Percentiles rank a stretch among this genome's conserved stretches.
Evolutionary conservation across 2,113 vertebrate genomes (phyloP).

Genomic region (Ursus arctos): DNA sequence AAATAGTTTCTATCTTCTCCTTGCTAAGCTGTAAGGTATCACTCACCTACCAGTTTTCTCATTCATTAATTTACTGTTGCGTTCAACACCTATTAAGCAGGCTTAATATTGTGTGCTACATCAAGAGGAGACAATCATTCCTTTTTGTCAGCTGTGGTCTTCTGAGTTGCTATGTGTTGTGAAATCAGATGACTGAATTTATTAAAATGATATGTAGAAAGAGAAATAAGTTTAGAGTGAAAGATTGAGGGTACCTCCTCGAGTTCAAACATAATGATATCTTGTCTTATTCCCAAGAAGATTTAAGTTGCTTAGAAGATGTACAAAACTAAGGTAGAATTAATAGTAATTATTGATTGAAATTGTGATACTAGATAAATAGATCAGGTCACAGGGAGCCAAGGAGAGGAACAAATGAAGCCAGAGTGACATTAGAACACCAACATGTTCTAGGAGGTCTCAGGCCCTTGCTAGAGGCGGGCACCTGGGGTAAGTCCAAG

Average conservation of each 20-base stretch:
- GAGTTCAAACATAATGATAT: background rate
- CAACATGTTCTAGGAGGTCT: background rate
- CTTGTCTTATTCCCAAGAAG: slow-evolving; percentile 15
- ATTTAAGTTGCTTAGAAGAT: slow-evolving; percentile 29
- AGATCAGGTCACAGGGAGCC: background rate
- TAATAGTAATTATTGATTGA: background rate
- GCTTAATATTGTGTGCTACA: background rate
- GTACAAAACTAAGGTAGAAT: background rate
- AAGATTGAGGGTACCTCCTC: background rate
- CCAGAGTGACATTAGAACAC: background rate
- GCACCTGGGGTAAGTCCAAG: background rate
- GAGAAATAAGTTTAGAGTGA: slow-evolving; percentile 34
- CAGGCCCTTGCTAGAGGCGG: background rate
- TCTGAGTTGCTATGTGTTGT: background rate
- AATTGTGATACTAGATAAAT: background rate
- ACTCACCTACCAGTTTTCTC: background rate
- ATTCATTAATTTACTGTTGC: slow-evolving; percentile 31
- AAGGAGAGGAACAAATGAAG: background rate
- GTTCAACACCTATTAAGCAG: background rate
- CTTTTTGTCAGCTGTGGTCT: slow-evolving; percentile 29
- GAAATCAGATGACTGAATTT: slow-evolving; percentile 29
- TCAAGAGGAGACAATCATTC: background rate
- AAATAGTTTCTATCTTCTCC: slow-evolving; percentile 3
- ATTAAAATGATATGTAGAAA: slow-evolving; percentile 20
- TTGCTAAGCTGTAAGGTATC: background rate